A percentile compares a stretch with the other conserved stretches of the same genome.
phyloP scores from a whole-genome alignment of 1,140 invertebrate species.

The Zaprionus capensis region DNA sequence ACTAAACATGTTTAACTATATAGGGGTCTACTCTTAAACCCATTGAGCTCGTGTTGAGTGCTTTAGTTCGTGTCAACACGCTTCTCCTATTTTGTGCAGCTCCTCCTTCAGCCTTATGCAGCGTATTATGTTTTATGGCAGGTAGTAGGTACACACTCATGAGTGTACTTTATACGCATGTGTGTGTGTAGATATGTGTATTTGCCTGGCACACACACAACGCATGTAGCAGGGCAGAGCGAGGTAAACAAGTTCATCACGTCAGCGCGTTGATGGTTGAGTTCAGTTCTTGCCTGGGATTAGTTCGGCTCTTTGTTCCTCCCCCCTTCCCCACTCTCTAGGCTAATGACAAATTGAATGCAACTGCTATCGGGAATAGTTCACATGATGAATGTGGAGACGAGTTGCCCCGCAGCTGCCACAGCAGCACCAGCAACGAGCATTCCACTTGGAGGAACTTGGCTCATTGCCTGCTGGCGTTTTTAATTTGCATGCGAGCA shows the following conservation, averaged over 20 bases:
- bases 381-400: conserved; percentile 47
- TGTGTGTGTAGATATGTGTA: background rate
- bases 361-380: conserved; percentile 41
- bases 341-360: conserved; percentile 64
- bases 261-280: background rate
- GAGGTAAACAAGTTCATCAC: conserved; percentile 24
- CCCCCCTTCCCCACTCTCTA: background rate
- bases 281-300: background rate
- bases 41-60: background rate
- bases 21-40: background rate
- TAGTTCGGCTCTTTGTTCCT: conserved; percentile 1
- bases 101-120: background rate
- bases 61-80: background rate
- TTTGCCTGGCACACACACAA: background rate
- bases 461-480: conserved; percentile 39
- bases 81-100: background rate
- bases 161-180: background rate
- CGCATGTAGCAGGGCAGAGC: background rate
- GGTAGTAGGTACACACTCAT: too few species aligned
- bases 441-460: conserved; percentile 6
- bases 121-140: conserved; percentile 3
- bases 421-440: background rate
- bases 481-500: conserved; percentile 62
- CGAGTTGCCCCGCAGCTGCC: conserved; percentile 10
- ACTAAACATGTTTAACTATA: background rate